Percentiles rank a stretch among this genome's conserved stretches.
Evolutionary conservation across 2,113 vertebrate species (phyloP).

Genomic region (Chloroceryle aenea): DNA sequence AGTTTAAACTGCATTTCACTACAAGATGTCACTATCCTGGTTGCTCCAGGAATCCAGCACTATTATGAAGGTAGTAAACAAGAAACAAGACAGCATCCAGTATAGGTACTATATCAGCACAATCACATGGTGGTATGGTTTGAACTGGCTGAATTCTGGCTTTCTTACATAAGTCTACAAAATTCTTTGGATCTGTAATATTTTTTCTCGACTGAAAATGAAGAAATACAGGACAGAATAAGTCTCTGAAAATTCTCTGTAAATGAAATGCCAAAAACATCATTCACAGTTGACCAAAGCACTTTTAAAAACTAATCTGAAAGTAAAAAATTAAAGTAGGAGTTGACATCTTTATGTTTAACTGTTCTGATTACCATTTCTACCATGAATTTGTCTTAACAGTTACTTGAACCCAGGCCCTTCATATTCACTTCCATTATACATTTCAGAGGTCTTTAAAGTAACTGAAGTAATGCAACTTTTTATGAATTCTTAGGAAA

Average conservation of each 20-base stretch:
- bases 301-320: neutral
- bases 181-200: neutral
- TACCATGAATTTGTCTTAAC: neutral
- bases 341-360: neutral
- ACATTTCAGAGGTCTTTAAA: neutral
- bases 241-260: neutral
- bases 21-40: neutral
- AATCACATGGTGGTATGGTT: neutral
- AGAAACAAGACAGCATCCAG: neutral
- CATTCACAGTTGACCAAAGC: neutral
- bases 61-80: constrained; percentile 20
- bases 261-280: neutral
- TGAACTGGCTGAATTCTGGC: neutral
- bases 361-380: neutral
- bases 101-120: neutral
- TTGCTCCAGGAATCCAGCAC: neutral
- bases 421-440: neutral
- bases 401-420: neutral
- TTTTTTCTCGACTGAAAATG: neutral
- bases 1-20: neutral
- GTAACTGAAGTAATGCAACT: neutral
- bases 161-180: neutral
- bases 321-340: neutral
- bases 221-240: neutral
- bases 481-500: neutral